A percentile compares a stretch with the other conserved stretches of the same genome.
phyloP scores from a whole-genome alignment of 1,140 invertebrate genomes.

The Drosophila sucinea region DNA sequence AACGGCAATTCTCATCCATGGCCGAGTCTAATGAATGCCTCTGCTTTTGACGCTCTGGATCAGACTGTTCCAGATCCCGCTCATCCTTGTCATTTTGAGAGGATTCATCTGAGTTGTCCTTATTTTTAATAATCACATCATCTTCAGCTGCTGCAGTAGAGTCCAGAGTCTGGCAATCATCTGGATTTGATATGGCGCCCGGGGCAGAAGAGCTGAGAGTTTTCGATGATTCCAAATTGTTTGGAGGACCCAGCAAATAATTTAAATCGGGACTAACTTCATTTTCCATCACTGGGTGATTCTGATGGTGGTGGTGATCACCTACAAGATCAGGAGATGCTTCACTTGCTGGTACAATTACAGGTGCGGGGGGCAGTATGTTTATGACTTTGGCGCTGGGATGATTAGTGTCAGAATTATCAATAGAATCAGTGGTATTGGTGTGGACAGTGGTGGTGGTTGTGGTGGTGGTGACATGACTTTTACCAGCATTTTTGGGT shows the following conservation, averaged over 20 bases:
- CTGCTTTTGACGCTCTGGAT: constrained; percentile 47
- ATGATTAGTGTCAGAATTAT: constrained; percentile 42
- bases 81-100: background rate
- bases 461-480: constrained; percentile 46
- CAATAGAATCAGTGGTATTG: constrained; percentile 54
- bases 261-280: constrained; percentile 52
- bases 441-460: constrained; percentile 43
- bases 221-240: constrained; percentile 87
- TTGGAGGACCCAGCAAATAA: constrained; percentile 71
- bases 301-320: constrained; percentile 31
- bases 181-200: constrained; percentile 91
- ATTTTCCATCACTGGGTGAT: background rate
- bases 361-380: constrained; percentile 51
- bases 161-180: constrained; percentile 77
- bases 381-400: constrained; percentile 64
- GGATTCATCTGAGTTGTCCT: constrained; percentile 30
- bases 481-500: constrained; percentile 61
- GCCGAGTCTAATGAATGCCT: constrained; percentile 83
- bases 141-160: constrained; percentile 11
- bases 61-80: constrained; percentile 34
- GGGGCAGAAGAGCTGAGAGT: constrained; percentile 92
- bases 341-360: constrained; percentile 30
- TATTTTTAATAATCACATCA: constrained; percentile 21
- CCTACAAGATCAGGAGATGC: constrained; percentile 63
- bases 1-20: constrained; percentile 89